phyloP scores from a whole-genome alignment of 2,797 vertebrate species.

The Heterohyrax brucei region DNA sequence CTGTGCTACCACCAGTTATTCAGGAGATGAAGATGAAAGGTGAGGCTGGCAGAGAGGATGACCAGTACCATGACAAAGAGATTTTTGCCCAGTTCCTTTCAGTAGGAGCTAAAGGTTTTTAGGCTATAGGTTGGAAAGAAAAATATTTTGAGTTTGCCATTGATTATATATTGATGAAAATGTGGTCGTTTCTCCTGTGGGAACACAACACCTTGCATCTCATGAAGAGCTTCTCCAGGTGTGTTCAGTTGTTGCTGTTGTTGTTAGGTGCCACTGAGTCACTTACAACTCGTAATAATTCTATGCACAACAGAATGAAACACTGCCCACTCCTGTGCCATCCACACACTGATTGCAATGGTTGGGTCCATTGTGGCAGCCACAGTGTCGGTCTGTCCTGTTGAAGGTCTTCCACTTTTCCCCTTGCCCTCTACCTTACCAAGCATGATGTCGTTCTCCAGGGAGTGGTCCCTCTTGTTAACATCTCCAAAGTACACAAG shows the following conservation, averaged over 20 bases:
- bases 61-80: not conserved
- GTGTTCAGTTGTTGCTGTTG: not conserved
- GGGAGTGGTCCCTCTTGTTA: too few species aligned
- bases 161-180: not conserved
- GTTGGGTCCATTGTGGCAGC: not conserved
- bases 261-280: too few species aligned
- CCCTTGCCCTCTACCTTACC: too few species aligned
- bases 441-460: too few species aligned
- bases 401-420: too few species aligned
- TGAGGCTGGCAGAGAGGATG: not conserved
- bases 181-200: not conserved
- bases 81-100: not conserved
- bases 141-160: constrained; percentile 8
- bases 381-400: too few species aligned
- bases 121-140: not conserved
- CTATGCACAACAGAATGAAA: not conserved
- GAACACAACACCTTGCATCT: constrained; percentile 50
- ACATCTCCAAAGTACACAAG: too few species aligned
- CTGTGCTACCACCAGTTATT: not conserved
- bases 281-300: not conserved
- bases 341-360: not conserved
- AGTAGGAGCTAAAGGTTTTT: not conserved
- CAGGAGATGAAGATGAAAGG: too few species aligned
- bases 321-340: too few species aligned
- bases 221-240: not conserved